Evolutionary conservation across 2,888 invertebrate species (phyloP), one percentile per base, ranked within the genome.

Genomic region (Oasisia sp.): DNA sequence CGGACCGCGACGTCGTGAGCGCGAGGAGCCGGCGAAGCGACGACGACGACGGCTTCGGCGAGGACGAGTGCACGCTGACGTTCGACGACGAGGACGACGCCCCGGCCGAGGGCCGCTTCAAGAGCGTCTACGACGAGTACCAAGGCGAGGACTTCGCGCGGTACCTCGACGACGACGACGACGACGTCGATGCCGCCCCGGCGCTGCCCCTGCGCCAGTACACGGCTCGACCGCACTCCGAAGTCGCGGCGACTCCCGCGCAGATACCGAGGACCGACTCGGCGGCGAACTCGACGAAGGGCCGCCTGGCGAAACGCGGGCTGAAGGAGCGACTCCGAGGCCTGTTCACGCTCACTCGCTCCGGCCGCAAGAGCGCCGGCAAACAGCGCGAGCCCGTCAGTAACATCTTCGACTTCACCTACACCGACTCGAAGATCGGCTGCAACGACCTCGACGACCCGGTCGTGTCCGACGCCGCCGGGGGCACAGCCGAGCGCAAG

Each of bases 341-440:
- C 74, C n/a, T 74, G 27, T 74, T 74, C 27, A 74, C 74, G 7
- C 74, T 74, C 3, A 74, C 74, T 27, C 74, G 74, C 74, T 74
- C 74, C 74, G n/a, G 19, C 14, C 74, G 74, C 74, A 74, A 74
- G 27, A 19, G 5, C 14, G 74, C 74, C 74, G 74, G 7, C 74
- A 74, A 74, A 7, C 74, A 74, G 5, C 74, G 74, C 14, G 74
- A 74, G 27, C 74, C 74, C 19, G 74, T 74, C 91, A 45, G 11
- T 12, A 89, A 50, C 12, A 45, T 92, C 27, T 90, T 89, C 32
- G 89, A 89, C 50, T 92, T 92, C n/a, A 92, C 44, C n/a, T 92
- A 44, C 50, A 90, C 92, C 45, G 92, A 92, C 90, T 92, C 92
- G 44, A 92, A 92, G 45, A 92, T 92, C 27, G 92, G 92, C 14